Percentiles rank a stretch among this genome's conserved stretches.
phyloP scores from a whole-genome alignment of 2,797 vertebrate genomes.

The Neostethus bicornis region DNA sequence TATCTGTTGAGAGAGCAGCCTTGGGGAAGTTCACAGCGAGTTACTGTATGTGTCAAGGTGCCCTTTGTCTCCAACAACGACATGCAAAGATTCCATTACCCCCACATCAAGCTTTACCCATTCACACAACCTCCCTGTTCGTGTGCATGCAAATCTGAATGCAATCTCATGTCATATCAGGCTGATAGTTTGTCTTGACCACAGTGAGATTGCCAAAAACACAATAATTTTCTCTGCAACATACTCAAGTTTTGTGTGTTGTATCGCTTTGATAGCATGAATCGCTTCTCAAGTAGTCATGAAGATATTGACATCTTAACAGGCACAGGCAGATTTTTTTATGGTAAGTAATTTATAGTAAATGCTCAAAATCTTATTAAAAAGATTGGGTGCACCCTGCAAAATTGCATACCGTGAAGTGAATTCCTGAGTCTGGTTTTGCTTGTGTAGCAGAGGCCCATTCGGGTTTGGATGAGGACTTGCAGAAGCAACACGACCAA shows the following conservation, averaged over 20 bases:
- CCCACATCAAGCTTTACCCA: constrained; percentile 47
- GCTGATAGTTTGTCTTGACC: not conserved
- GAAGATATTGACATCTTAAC: constrained; percentile 23
- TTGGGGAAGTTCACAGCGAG: constrained; percentile 61
- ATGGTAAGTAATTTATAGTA: constrained; percentile 34
- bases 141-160: constrained; percentile 5
- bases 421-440: constrained; percentile 55
- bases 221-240: constrained; percentile 15
- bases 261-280: constrained; percentile 14
- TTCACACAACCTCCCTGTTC: constrained; percentile 19
- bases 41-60: constrained; percentile 72
- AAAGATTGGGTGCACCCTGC: constrained; percentile 22
- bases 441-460: constrained; percentile 50
- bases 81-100: constrained; percentile 60
- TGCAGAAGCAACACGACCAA: constrained; percentile 23
- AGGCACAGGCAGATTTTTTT: constrained; percentile 27
- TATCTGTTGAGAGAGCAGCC: constrained; percentile 56
- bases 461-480: constrained; percentile 26
- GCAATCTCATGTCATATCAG: not conserved
- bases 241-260: constrained; percentile 9
- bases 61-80: constrained; percentile 69
- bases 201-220: constrained; percentile 1
- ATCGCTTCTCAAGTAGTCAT: constrained; percentile 22
- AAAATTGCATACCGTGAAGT: constrained; percentile 43
- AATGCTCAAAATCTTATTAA: constrained; percentile 27